Evolutionary conservation across 2,888 invertebrate species (phyloP).

Genomic region (Latrodectus hesperus): DNA sequence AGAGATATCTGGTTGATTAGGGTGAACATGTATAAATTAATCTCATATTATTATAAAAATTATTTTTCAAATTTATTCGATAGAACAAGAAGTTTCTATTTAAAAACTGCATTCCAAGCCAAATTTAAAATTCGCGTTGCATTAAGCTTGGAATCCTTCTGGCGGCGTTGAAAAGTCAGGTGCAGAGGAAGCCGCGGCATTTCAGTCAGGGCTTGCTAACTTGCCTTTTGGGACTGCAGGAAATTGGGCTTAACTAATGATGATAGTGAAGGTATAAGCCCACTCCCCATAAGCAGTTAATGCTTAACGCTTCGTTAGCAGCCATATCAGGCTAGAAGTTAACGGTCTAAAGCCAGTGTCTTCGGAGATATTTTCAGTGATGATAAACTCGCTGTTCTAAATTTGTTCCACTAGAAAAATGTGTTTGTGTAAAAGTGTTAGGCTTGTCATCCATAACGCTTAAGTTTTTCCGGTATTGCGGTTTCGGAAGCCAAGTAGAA

Average conservation of each 20-base stretch:
- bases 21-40: conserved; percentile 10
- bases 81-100: conserved; percentile 1
- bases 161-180: conserved; percentile 36
- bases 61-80: not conserved
- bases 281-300: conserved; percentile 56
- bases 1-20: too few species aligned
- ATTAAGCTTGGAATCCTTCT: conserved; percentile 42
- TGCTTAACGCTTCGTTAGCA: conserved; percentile 66
- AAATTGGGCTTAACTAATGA: conserved; percentile 69
- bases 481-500: not conserved
- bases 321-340: conserved; percentile 59
- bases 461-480: conserved; percentile 26
- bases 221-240: conserved; percentile 59
- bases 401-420: conserved; percentile 62
- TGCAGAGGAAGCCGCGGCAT: conserved; percentile 30
- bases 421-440: conserved; percentile 38
- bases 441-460: conserved; percentile 60
- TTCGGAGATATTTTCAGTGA: conserved; percentile 53
- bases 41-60: conserved; percentile 33
- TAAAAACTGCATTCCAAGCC: conserved; percentile 5
- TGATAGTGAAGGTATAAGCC: conserved; percentile 57
- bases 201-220: conserved; percentile 60
- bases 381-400: conserved; percentile 58
- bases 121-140: conserved; percentile 59
- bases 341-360: conserved; percentile 65